Conservation (phyloP, 2,888 invertebrate species). For the Caenorhabditis macrosperma region DNA sequence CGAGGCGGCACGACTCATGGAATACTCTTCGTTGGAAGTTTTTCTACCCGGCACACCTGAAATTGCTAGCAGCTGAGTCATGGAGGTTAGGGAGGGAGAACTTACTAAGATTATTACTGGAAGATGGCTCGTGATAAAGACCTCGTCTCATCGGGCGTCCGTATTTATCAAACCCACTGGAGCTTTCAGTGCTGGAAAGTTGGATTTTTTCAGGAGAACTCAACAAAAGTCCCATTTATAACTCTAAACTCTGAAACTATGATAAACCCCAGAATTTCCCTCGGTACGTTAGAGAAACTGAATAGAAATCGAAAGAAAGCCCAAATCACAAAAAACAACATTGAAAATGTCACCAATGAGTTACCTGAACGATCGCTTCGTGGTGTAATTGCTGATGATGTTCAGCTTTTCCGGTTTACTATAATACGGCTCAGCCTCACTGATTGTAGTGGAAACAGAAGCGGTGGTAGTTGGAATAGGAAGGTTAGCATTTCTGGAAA, state of each 20-base stretch:
- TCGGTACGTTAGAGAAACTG: slow-evolving; percentile 13
- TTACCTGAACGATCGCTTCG: slow-evolving; percentile 62
- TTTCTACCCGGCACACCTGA: slow-evolving; percentile 56
- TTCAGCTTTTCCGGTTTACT: slow-evolving; percentile 56
- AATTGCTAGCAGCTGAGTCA: background rate
- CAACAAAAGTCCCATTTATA: background rate
- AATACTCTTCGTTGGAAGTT: slow-evolving; percentile 53
- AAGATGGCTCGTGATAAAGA: slow-evolving; percentile 76
- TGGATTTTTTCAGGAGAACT: too few species aligned
- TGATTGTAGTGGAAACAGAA: slow-evolving; percentile 55
- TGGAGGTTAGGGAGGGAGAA: background rate
- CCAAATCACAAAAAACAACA: slow-evolving; percentile 21
- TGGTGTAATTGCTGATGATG: slow-evolving; percentile 27
- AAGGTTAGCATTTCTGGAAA: slow-evolving; percentile 58
- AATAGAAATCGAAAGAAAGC: slow-evolving; percentile 4
- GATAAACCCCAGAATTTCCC: background rate
- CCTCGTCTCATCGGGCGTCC: slow-evolving; percentile 63
- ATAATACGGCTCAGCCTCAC: slow-evolving; percentile 58
- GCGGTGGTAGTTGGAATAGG: slow-evolving; percentile 52
- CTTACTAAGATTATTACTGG: slow-evolving; percentile 74
- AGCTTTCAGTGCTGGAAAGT: slow-evolving; percentile 63
- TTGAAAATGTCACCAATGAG: background rate
- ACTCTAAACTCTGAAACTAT: too few species aligned
- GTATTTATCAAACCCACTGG: slow-evolving; percentile 64
- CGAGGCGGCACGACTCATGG: slow-evolving; percentile 53